A percentile compares a stretch with the other conserved stretches of the same genome.
phyloP scores from a whole-genome alignment of 2,113 vertebrate species.

The Pseudorhombus dupliciocellatus region DNA sequence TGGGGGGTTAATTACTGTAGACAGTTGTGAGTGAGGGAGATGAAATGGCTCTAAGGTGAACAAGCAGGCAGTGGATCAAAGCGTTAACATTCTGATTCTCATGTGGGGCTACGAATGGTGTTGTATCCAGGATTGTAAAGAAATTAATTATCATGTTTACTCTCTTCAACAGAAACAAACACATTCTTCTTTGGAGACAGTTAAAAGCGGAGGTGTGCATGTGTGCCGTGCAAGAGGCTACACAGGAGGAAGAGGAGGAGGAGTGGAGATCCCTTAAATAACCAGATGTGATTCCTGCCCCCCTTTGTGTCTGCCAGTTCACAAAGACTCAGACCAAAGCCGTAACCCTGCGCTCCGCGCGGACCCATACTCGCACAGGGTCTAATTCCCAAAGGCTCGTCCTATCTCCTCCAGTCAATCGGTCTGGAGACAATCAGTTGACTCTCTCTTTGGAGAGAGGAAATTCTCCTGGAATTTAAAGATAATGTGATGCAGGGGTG shows the following conservation, averaged over 20 bases:
- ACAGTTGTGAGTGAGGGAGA: constrained; percentile 36
- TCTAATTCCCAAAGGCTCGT: constrained; percentile 53
- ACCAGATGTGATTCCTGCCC: constrained; percentile 67
- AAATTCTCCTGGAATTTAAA: constrained; percentile 55
- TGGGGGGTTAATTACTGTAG: constrained; percentile 54
- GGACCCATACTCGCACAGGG: constrained; percentile 31
- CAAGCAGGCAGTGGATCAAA: constrained; percentile 23
- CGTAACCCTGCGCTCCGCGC: constrained; percentile 36
- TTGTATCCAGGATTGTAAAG: background rate
- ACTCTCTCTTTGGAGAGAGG: constrained; percentile 48
- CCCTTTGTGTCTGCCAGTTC: constrained; percentile 69
- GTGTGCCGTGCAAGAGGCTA: constrained; percentile 1
- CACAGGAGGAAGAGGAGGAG: background rate
- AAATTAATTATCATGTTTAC: constrained; percentile 31
- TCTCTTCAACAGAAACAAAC: constrained; percentile 13
- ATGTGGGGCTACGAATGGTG: background rate
- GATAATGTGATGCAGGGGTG: constrained; percentile 61
- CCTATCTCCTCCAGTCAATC: constrained; percentile 67
- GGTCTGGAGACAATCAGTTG: constrained; percentile 33
- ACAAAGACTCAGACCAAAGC: constrained; percentile 65
- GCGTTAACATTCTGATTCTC: constrained; percentile 38
- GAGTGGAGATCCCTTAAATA: constrained; percentile 30
- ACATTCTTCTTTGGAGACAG: background rate
- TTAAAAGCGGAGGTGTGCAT: constrained; percentile 38
- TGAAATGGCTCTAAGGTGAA: constrained; percentile 53